These are phyloP conservation scores for Philereme transversata DNA, from an alignment of 2,888 invertebrate genomes.

Conservation along the genomic window DNA sequence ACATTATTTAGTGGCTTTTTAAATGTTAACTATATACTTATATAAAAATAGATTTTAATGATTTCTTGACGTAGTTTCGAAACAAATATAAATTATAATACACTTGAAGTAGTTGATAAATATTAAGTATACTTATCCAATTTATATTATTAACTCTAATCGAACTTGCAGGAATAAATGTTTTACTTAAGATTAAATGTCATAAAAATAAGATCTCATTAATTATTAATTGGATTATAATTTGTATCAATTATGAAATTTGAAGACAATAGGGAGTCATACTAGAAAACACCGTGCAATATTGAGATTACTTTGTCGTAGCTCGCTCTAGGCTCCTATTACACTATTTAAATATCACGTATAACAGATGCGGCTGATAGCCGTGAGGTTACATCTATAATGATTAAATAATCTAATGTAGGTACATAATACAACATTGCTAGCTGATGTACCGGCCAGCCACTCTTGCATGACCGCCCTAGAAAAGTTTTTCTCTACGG, in stretches of 20 bases:
- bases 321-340: neutral
- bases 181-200: slow-evolving; percentile 12
- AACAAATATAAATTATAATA: slow-evolving; percentile 1
- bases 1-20: neutral
- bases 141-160: slow-evolving; percentile 1
- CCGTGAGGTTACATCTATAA: no score
- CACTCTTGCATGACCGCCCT: no score
- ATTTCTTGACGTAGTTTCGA: neutral
- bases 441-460: no score
- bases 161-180: slow-evolving; percentile 1
- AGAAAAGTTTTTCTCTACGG: no score
- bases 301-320: neutral
- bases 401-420: no score
- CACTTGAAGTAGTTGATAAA: neutral
- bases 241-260: slow-evolving; percentile 10
- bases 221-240: slow-evolving; percentile 31
- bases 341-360: neutral
- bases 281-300: neutral
- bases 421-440: no score
- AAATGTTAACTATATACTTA: neutral
- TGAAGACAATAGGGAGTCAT: neutral
- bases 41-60: no score
- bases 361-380: no score
- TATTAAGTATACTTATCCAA: slow-evolving; percentile 11
- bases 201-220: slow-evolving; percentile 41